Base-by-base conservation (phyloP, 2,113 vertebrate species). In the Piliocolobus tephrosceles region DNA sequence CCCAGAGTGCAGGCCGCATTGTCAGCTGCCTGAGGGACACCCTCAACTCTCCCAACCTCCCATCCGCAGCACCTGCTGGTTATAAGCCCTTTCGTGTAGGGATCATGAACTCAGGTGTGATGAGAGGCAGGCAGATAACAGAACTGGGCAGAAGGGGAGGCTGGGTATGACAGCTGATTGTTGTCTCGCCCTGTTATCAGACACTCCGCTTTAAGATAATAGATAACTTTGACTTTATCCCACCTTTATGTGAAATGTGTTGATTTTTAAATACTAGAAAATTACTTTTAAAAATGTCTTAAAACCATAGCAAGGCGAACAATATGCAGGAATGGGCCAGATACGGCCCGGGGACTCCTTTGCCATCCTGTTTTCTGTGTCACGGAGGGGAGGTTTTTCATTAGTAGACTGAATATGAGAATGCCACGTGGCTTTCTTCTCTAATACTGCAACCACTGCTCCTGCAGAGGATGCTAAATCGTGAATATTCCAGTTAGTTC, bases 231-330 rank as follows among this genome's bases (percentile, higher is more conserved):
- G 32, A 23, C 17, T 35, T 73, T 17, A 35, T 91, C 17, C 18
- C 25, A 47, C 66, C 35, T 55, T 79, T 13, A 13, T 38, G 32
- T 64, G 52, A 88, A 88, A 68, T 58, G 14, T 47, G 23, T 85
- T 83, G 25, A 72, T 55, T 88, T 66, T 88, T 88, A 88, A 70
- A 43, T n/a, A 79, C 14, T 30, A 8, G n/a, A 79, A 85, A 35
- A 18, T 52, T 18, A 23, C 32, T 40, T 91, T 81, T 43, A 20
- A 40, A 40, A 55, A 43, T 75, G 45, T 78, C 52, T 81, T 73
- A 68, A 76, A 68, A 30, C 61, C 22, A 30, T 16, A 47, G 40
- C 57, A 43, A 20, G n/a, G 3, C 1, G 14, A 89, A 75, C 40
- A 50, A 70, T 22, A n/a, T 5, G 25, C 45, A 58, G 0, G 8